These are phyloP conservation scores for Zelleria hepariella DNA, from an alignment of 2,888 invertebrate genomes.

Conservation along the genomic window DNA sequence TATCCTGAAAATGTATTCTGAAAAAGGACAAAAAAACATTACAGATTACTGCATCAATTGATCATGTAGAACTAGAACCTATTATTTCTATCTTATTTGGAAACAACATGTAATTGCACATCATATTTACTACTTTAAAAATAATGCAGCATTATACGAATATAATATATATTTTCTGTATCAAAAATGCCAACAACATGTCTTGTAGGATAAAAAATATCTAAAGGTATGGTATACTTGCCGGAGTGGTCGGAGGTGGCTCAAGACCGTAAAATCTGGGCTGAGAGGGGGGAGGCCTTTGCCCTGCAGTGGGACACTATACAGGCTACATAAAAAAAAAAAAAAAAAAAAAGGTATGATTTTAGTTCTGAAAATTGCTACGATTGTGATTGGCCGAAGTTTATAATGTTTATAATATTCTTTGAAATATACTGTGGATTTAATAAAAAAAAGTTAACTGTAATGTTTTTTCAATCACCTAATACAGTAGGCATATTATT, in stretches of 20 bases:
- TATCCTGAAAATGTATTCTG: background rate
- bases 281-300: no score
- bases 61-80: background rate
- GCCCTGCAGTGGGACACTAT: no score
- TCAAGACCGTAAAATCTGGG: no score
- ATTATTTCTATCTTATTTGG: background rate
- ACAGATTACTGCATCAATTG: background rate
- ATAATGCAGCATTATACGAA: background rate
- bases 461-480: conserved; percentile 34
- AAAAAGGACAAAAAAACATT: background rate
- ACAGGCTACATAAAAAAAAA: no score
- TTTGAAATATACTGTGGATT: conserved; percentile 70
- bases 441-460: conserved; percentile 66
- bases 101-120: background rate
- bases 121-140: background rate
- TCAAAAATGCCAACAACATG: background rate
- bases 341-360: no score
- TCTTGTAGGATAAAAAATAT: no score
- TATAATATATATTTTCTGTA: background rate
- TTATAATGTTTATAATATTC: conserved; percentile 70
- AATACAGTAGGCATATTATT: background rate
- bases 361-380: conserved; percentile 2
- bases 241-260: no score
- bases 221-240: no score
- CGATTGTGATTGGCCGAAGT: conserved; percentile 50